These are phyloP conservation scores for Chitala chitala DNA, from an alignment of 2,113 vertebrate genomes.

Conservation along the genomic window DNA sequence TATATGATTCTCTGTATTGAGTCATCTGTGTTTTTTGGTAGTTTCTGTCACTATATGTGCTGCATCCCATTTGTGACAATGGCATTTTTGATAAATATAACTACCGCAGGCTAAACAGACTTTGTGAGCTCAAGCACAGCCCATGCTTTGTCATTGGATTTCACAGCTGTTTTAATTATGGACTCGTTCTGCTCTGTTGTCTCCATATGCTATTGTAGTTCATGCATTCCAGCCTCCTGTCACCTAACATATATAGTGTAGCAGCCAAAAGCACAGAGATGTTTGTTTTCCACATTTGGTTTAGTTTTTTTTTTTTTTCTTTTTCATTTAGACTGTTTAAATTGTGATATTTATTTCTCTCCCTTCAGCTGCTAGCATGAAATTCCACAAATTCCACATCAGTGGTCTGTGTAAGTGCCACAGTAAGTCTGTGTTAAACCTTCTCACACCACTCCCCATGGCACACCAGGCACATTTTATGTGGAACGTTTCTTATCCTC, in stretches of 20 bases:
- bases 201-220: background rate
- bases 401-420: background rate
- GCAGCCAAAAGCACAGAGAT: conserved; percentile 19
- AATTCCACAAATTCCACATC: background rate
- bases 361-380: background rate
- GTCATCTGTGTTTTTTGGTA: too few relatives aligned
- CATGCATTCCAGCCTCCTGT: background rate
- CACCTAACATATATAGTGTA: background rate
- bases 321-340: background rate
- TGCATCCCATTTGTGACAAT: too few relatives aligned
- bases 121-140: background rate
- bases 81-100: conserved; percentile 5
- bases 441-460: background rate
- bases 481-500: background rate
- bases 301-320: background rate
- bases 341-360: background rate
- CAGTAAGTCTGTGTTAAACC: background rate
- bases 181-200: conserved; percentile 8
- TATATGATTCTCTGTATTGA: too few relatives aligned
- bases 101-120: background rate
- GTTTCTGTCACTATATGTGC: too few relatives aligned
- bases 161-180: conserved; percentile 11
- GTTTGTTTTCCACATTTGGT: conserved; percentile 14
- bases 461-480: background rate
- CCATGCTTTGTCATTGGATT: background rate